A percentile compares a stretch with the other conserved stretches of the same genome.
Conservation (phyloP, 2,888 invertebrate species). For the Rugalucina vietnamica region DNA sequence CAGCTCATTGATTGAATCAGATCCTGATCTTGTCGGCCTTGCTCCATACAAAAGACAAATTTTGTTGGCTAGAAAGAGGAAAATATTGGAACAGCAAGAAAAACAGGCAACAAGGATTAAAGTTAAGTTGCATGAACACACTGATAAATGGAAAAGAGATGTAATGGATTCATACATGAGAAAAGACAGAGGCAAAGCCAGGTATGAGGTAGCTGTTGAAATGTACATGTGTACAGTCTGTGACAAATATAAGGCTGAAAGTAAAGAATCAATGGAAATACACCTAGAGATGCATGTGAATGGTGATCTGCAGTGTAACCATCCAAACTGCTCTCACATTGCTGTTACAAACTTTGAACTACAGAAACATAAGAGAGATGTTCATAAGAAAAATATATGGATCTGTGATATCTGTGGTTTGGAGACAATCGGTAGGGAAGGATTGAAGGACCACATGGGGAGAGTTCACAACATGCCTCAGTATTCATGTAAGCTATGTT, state of each 20-base stretch:
- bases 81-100: neutral
- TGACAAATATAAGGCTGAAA: constrained; percentile 34
- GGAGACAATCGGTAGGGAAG: constrained; percentile 30
- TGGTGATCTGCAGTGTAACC: constrained; percentile 29
- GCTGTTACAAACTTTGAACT: constrained; percentile 22
- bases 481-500: constrained; percentile 2
- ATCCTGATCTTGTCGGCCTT: neutral
- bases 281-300: constrained; percentile 47
- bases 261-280: constrained; percentile 35
- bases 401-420: constrained; percentile 41
- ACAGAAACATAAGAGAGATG: constrained; percentile 24
- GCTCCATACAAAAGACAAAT: neutral
- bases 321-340: constrained; percentile 18
- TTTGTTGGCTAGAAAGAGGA: neutral
- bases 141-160: constrained; percentile 53
- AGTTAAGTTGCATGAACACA: constrained; percentile 48
- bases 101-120: constrained; percentile 25
- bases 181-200: constrained; percentile 44
- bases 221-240: constrained; percentile 34
- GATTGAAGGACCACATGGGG: constrained; percentile 46
- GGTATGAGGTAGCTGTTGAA: constrained; percentile 24
- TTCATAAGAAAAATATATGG: constrained; percentile 34
- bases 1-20: neutral
- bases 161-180: constrained; percentile 51
- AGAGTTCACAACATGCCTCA: constrained; percentile 38